Conservation (phyloP, 2,888 invertebrate species). For the Amiota communis region DNA sequence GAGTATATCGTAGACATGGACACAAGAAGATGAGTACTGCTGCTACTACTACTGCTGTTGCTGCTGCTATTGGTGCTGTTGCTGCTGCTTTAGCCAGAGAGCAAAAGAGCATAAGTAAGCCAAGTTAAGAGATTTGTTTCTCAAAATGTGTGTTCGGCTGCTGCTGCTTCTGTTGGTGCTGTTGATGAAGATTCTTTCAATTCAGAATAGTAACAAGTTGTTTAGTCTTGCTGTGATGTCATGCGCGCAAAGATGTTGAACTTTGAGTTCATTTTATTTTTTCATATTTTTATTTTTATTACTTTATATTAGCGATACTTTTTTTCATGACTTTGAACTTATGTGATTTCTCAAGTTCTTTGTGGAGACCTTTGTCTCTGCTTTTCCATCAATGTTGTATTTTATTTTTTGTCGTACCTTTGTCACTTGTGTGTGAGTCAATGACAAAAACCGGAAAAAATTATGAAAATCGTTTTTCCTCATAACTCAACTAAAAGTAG, state of each 20-base stretch:
- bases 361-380: background rate
- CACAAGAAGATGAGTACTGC: background rate
- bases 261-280: background rate
- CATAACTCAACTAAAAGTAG: background rate
- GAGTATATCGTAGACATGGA: background rate
- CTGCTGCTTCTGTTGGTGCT: background rate
- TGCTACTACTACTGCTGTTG: background rate
- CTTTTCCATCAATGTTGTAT: background rate
- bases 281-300: background rate
- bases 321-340: background rate
- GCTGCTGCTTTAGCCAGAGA: background rate
- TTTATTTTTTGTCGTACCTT: slow-evolving; percentile 14
- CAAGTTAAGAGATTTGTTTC: background rate
- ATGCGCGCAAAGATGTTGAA: background rate
- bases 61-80: background rate
- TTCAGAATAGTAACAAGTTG: slow-evolving; percentile 12
- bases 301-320: background rate
- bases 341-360: background rate
- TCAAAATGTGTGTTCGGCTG: background rate
- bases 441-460: slow-evolving; percentile 27
- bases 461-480: background rate
- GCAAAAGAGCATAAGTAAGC: background rate
- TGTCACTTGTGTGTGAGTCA: slow-evolving; percentile 10
- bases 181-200: background rate
- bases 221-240: slow-evolving; percentile 7